A percentile compares a stretch with the other conserved stretches of the same genome.
Evolutionary conservation across 2,888 invertebrate genomes (phyloP).

Genomic region (Coleophora flavipennella): DNA sequence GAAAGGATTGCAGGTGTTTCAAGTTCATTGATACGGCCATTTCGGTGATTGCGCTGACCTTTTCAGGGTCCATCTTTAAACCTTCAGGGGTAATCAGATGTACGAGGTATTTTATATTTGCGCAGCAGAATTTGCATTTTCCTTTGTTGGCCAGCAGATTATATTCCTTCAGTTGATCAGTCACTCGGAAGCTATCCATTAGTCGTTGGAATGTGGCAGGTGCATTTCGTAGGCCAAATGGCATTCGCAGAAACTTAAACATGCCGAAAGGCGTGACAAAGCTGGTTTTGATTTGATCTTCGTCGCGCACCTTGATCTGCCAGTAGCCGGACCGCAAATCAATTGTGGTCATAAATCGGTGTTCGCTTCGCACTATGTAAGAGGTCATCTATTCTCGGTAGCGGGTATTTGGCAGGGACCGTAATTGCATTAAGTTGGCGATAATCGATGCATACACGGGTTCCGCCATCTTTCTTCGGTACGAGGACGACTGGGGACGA

Average conservation of each 20-base stretch:
- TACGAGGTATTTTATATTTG: slow-evolving; percentile 13
- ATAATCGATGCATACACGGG: slow-evolving; percentile 32
- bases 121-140: slow-evolving; percentile 14
- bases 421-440: slow-evolving; percentile 15
- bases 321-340: slow-evolving; percentile 22
- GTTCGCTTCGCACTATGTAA: slow-evolving; percentile 23
- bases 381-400: slow-evolving; percentile 37
- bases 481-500: slow-evolving; percentile 26
- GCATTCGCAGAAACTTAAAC: slow-evolving; percentile 7
- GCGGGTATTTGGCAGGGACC: slow-evolving; percentile 22
- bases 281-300: slow-evolving; percentile 24
- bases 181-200: slow-evolving; percentile 13
- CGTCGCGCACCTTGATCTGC: slow-evolving; percentile 17
- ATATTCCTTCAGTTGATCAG: slow-evolving; percentile 12
- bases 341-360: slow-evolving; percentile 20
- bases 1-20: not conserved
- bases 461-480: slow-evolving; percentile 25
- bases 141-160: slow-evolving; percentile 15
- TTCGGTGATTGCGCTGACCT: slow-evolving; percentile 11
- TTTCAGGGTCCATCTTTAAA: slow-evolving; percentile 15
- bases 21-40: slow-evolving; percentile 11
- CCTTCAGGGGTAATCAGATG: slow-evolving; percentile 15
- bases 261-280: slow-evolving; percentile 30
- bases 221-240: slow-evolving; percentile 18
- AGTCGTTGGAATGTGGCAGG: slow-evolving; percentile 19